Conservation (phyloP, 1,140 invertebrate species). For the Armadillidium nasatum region DNA sequence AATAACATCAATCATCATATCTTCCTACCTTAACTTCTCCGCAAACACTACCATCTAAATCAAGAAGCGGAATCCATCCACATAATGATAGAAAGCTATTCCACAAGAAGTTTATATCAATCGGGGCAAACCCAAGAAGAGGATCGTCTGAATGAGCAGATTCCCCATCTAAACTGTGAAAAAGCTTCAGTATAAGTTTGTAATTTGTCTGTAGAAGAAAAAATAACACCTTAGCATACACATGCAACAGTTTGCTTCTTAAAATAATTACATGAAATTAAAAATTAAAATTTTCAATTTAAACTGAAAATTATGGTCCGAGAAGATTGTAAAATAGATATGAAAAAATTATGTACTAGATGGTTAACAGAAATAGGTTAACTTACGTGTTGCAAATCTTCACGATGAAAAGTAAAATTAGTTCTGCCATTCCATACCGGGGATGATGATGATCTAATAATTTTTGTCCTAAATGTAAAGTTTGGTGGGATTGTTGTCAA, state of each 20-base stretch:
- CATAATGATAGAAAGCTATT: not conserved
- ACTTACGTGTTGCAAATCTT: not conserved
- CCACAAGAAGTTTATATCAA: not conserved
- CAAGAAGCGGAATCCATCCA: not conserved
- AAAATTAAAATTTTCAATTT: not conserved
- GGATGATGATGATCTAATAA: not conserved
- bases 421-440: not conserved
- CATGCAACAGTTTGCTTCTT: too few relatives aligned
- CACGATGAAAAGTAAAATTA: not conserved
- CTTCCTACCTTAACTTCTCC: not conserved
- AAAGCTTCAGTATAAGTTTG: not conserved
- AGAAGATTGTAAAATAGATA: not conserved
- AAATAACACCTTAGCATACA: not conserved
- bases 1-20: too few relatives aligned
- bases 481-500: not conserved
- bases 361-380: not conserved
- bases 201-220: not conserved
- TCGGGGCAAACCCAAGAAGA: not conserved
- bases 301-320: not conserved
- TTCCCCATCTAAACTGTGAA: not conserved
- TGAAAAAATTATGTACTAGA: not conserved
- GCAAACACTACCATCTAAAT: not conserved
- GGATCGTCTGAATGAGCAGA: not conserved
- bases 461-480: not conserved
- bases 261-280: not conserved